phyloP scores from a whole-genome alignment of 2,888 invertebrate genomes.

The Caenorhabditis japonica region DNA sequence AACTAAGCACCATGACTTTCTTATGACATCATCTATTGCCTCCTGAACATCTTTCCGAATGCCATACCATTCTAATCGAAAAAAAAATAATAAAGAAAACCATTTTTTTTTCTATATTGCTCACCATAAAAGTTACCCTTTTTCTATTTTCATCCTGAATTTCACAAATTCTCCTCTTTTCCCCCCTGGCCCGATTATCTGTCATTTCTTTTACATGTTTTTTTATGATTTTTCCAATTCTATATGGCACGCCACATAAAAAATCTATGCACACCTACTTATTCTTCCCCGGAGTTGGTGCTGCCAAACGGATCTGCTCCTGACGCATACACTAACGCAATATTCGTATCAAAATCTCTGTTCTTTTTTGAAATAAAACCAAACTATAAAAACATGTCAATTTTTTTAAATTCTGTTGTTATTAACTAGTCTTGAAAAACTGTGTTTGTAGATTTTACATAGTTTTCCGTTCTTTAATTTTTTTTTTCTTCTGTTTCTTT shows the following conservation, averaged over 20 bases:
- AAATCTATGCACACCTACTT: slow-evolving; percentile 20
- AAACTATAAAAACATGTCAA: too few species aligned
- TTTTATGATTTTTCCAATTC: neutral
- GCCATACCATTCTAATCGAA: slow-evolving; percentile 34
- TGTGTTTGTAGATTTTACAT: too few species aligned
- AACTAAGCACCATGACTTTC: slow-evolving; percentile 15
- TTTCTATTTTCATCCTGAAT: slow-evolving; percentile 37
- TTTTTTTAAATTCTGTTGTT: too few species aligned
- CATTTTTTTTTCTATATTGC: slow-evolving; percentile 3
- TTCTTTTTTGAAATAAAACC: too few species aligned
- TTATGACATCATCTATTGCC: slow-evolving; percentile 34
- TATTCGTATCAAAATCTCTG: too few species aligned
- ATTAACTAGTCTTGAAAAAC: too few species aligned
- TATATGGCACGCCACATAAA: neutral
- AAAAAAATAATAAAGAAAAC: neutral
- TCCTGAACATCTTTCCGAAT: slow-evolving; percentile 38
- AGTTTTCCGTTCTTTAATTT: neutral
- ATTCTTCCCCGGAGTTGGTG: slow-evolving; percentile 17
- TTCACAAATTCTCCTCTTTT: slow-evolving; percentile 24
- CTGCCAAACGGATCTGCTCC: slow-evolving; percentile 9
- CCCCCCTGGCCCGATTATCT: slow-evolving; percentile 10
- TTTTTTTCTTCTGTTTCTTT: neutral
- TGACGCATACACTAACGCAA: neutral
- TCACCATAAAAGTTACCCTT: too few species aligned
- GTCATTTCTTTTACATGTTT: slow-evolving; percentile 14